Evolutionary conservation across 2,888 invertebrate species (phyloP), one percentile per base, ranked within the genome.

Genomic region (Reticulitermes lucifugus): DNA sequence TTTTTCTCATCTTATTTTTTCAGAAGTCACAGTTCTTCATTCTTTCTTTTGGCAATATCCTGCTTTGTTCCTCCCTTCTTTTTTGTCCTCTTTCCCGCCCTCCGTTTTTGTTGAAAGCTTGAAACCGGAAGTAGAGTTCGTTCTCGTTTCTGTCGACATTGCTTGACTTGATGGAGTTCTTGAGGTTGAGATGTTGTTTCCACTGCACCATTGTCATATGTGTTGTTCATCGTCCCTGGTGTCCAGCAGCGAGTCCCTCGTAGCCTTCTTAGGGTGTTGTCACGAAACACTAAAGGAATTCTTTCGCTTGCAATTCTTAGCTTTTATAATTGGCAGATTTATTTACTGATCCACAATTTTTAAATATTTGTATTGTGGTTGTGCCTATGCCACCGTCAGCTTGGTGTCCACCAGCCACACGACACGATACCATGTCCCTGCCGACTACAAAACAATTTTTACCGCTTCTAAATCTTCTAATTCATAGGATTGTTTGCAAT

Each of bases 1-100:
- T 65, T 65, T 10, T 65, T n/a, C 65, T 25, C 25, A 1, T n/a
- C 25, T 65, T n/a, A 5, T n/a, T 25, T 65, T 65, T 65, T 65
- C 25, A 65, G 9, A 65, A n/a, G 65, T 25, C n/a, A 2, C 25
- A n/a, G 65, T 65, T 25, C 65, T 25, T 65, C 65, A 65, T 65
- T 65, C 65, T 65, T 65, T 65, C 65, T n/a, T 65, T 65, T 65
- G 65, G n/a, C 65, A 65, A 65, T 65, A 65, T n/a, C 65, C 65
- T 65, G n/a, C 60, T 60, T 60, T 60, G 60, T 22, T 46, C 60
- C 60, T 60, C 21, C 21, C 22, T 7, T 21, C n/a, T n/a, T 60
- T 60, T 60, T 18, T 60, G 4, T 35, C 35, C 21, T 2, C 60
- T 6, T 46, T 21, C 60, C 1, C 18, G 0, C n/a, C 18, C 22